These are phyloP conservation scores for Cosmia pyralina DNA, from an alignment of 2,888 invertebrate genomes.

Conservation along the genomic window DNA sequence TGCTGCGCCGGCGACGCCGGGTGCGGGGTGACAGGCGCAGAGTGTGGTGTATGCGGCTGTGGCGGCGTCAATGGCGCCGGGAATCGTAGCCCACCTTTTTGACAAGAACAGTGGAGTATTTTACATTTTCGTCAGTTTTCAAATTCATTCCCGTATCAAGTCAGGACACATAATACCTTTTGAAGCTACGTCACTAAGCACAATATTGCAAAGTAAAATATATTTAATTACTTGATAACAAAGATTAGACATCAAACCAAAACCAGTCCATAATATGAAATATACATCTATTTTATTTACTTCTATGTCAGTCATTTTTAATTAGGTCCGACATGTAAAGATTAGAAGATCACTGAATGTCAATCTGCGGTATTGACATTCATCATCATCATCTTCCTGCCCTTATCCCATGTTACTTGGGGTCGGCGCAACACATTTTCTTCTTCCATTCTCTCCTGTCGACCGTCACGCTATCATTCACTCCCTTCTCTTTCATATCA, in stretches of 20 bases:
- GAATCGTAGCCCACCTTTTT: conserved; percentile 92
- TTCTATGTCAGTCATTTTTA: background rate
- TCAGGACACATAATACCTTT: background rate
- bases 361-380: background rate
- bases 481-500: too few species aligned
- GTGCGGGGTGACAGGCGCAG: conserved; percentile 90
- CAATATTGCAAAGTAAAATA: background rate
- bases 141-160: background rate
- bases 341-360: background rate
- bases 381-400: too few species aligned
- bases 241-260: background rate
- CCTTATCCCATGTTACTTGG: too few species aligned
- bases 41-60: conserved; percentile 92
- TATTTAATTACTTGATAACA: background rate
- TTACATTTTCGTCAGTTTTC: background rate
- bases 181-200: background rate
- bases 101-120: background rate
- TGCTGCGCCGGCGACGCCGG: conserved; percentile 89
- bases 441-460: too few species aligned
- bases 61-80: conserved; percentile 95
- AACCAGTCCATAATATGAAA: background rate
- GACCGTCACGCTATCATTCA: too few species aligned
- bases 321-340: background rate
- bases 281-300: too few species aligned
- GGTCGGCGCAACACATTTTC: too few species aligned